These are phyloP conservation scores for Cheilosia urbana DNA, from an alignment of 2,888 invertebrate genomes.

Conservation along the genomic window DNA sequence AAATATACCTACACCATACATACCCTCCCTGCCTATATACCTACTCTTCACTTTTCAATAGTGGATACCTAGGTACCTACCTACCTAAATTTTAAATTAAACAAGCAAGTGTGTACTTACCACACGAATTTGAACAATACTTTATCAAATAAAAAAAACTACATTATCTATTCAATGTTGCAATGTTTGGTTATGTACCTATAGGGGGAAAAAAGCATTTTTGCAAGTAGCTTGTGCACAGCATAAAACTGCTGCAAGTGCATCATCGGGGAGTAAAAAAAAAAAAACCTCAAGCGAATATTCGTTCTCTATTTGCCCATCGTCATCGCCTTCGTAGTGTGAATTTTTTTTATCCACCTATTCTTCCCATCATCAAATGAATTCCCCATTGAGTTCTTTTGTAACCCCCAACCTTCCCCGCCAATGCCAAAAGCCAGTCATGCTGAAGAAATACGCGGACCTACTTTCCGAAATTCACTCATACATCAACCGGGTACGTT, in stretches of 20 bases:
- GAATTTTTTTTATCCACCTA: conserved; percentile 35
- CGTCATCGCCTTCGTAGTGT: conserved; percentile 26
- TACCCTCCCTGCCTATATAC: not conserved
- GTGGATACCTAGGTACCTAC: not conserved
- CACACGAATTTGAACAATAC: conserved; percentile 10
- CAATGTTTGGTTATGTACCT: conserved; percentile 28
- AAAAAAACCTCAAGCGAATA: conserved; percentile 6
- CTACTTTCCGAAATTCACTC: conserved; percentile 72
- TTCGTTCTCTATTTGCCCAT: conserved; percentile 23
- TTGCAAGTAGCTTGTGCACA: conserved; percentile 7
- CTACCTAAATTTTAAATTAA: not conserved
- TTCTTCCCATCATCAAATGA: conserved; percentile 62
- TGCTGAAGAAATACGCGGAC: conserved; percentile 67
- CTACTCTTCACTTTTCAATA: not conserved
- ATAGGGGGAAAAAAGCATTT: not conserved
- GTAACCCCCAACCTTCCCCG: conserved; percentile 36
- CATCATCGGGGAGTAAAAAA: conserved; percentile 1
- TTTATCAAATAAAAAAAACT: not conserved
- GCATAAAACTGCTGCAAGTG: conserved; percentile 30
- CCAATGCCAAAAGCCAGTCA: conserved; percentile 65
- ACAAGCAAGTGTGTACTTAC: not conserved
- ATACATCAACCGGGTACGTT: conserved; percentile 44
- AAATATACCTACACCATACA: not conserved
- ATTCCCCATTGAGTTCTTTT: conserved; percentile 61
- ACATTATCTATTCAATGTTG: conserved; percentile 22